Conservation (phyloP, 2,888 invertebrate genomes). For the Euplagia quadripunctaria region DNA sequence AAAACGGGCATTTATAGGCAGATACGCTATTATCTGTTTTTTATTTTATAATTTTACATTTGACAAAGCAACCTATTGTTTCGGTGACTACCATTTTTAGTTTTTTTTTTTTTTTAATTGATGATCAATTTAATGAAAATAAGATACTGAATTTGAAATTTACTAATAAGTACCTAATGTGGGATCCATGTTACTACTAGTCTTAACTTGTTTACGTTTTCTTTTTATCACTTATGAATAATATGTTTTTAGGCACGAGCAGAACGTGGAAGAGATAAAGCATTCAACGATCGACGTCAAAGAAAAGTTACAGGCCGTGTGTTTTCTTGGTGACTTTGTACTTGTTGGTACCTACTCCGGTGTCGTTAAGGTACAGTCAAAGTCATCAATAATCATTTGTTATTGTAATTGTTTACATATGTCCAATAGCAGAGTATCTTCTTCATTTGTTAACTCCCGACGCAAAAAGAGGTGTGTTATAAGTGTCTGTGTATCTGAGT, state of each 20-base stretch:
- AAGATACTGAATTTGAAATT: too few species aligned
- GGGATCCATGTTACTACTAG: neutral
- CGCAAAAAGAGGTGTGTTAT: too few species aligned
- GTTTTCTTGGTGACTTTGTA: conserved; percentile 83
- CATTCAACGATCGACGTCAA: conserved; percentile 86
- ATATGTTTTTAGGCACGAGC: conserved; percentile 72
- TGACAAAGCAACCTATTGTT: too few species aligned
- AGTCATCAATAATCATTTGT: neutral
- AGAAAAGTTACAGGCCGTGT: conserved; percentile 85
- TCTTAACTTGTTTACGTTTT: neutral
- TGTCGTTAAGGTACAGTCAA: conserved; percentile 72
- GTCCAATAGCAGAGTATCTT: neutral
- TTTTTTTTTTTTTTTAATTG: too few species aligned
- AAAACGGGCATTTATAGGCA: too few species aligned
- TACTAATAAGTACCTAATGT: neutral
- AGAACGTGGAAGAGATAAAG: conserved; percentile 81
- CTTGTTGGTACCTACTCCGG: conserved; percentile 78
- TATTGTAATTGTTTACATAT: neutral
- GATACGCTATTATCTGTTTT: too few species aligned
- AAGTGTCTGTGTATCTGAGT: too few species aligned
- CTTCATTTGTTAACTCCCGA: too few species aligned
- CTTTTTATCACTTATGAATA: neutral
- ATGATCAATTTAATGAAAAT: too few species aligned
- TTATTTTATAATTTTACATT: too few species aligned
- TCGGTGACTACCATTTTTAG: too few species aligned